Base-by-base conservation (phyloP, 2,113 vertebrate species). In the Calyptommatus sinebrachiatus region DNA sequence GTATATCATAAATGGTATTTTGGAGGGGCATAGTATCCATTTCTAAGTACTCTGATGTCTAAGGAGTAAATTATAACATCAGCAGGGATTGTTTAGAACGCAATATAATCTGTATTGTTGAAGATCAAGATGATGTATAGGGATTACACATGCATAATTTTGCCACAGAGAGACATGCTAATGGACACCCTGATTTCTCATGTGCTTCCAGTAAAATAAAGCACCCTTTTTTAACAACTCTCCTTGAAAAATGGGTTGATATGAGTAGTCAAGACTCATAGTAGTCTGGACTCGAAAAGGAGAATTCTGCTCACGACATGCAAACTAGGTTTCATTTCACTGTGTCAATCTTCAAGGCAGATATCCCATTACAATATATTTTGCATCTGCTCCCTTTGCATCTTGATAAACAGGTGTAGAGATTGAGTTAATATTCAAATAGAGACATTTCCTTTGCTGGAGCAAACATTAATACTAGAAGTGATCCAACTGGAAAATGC, bases 11-110 rank as follows among this genome's bases (percentile, higher is more conserved):
- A 82, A 77, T 1, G 57, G 35, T 68, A 21, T 70, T 35, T 48
- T 1, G 76, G 24, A 72, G 79, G 79, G 1, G 35, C 68, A 68
- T 24, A 80, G 41, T 71, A 80, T 80, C 24, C 74, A 29, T 89
- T 82, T 60, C 50, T 46, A 16, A 14, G 2, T 50, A 1, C 0
- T 3, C 67, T 60, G 75, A 75, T 67, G 67, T 18, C 29, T 53
- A 14, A 57, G 14, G 18, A 53, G 73, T 67, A 68, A 28, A 72
- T 28, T 18, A 14, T 16, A 69, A 26, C n/a, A 69, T 29, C 46
- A 41, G 35, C 26, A 7, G 46, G 10, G 26, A 2, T 28, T 57
- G 24, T 68, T 57, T 24, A 73, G 31, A 46, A 21, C 73, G 24
- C 29, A 21, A 6, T 24, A 24, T 41, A 53, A 1, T 66, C n/a